phyloP scores from a whole-genome alignment of 2,113 vertebrate genomes.

The Alouatta palliata region DNA sequence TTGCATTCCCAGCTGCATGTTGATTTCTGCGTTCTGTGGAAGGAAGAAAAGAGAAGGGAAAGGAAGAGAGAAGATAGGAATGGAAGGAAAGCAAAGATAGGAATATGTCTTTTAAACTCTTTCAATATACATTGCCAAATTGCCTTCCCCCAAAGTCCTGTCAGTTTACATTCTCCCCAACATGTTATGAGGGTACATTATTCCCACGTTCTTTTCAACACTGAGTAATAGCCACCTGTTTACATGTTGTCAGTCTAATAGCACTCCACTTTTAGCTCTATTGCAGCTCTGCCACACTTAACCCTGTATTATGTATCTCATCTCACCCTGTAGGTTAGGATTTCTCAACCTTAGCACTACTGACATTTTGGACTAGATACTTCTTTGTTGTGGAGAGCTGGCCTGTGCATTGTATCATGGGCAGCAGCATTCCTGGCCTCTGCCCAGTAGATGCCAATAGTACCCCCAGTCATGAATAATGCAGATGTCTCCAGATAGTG shows the following conservation, averaged over 20 bases:
- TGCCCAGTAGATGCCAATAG: background rate
- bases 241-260: background rate
- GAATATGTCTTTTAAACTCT: background rate
- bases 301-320: background rate
- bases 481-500: background rate
- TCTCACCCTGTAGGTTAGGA: background rate
- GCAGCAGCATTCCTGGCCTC: background rate
- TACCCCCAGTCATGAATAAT: background rate
- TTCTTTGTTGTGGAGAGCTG: background rate
- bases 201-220: background rate
- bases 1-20: background rate
- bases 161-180: background rate
- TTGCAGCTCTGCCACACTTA: background rate
- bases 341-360: background rate
- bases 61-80: background rate
- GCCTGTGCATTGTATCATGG: background rate
- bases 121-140: background rate
- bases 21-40: background rate
- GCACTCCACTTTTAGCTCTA: background rate
- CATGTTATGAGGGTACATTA: background rate
- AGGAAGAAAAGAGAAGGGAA: background rate
- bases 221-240: background rate
- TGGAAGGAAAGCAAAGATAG: background rate
- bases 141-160: background rate
- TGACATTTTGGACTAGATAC: background rate